Evolutionary conservation across 2,797 vertebrate species (phyloP).

Genomic region (Erpetoichthys calabaricus): DNA sequence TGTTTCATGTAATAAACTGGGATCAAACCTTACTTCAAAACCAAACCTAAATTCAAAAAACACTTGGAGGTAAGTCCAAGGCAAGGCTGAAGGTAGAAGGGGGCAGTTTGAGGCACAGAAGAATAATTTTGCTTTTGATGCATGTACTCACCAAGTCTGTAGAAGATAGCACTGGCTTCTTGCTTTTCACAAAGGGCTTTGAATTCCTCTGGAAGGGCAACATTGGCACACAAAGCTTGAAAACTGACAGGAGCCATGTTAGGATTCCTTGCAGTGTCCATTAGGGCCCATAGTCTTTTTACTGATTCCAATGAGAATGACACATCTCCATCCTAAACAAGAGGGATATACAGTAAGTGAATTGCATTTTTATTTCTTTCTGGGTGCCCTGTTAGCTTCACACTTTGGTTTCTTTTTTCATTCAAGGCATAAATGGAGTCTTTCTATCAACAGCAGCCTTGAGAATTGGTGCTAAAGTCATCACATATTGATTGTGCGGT

Average conservation of each 20-base stretch:
- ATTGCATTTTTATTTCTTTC: too few relatives aligned
- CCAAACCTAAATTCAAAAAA: too few relatives aligned
- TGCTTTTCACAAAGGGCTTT: constrained; percentile 25
- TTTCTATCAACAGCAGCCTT: constrained; percentile 2
- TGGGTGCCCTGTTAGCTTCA: too few relatives aligned
- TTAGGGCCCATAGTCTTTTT: constrained; percentile 37
- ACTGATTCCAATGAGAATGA: constrained; percentile 40
- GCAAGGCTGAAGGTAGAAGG: too few relatives aligned
- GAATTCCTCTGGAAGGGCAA: constrained; percentile 35
- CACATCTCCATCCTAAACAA: constrained; percentile 30
- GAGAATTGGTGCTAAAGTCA: not conserved
- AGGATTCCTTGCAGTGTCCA: constrained; percentile 20
- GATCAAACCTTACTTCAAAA: too few relatives aligned
- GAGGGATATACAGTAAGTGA: not conserved
- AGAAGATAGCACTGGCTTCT: constrained; percentile 23
- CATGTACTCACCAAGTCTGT: constrained; percentile 30
- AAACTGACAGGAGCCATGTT: constrained; percentile 10
- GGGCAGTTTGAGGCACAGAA: too few relatives aligned
- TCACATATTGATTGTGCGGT: not conserved
- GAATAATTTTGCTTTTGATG: too few relatives aligned
- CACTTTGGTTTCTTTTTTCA: too few relatives aligned
- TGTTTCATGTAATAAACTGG: too few relatives aligned
- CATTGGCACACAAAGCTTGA: constrained; percentile 24
- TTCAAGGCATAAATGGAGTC: not conserved
- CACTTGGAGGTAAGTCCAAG: too few relatives aligned